Base-by-base conservation (phyloP, 2,113 vertebrate species). In the Cyprinodon tularosa region DNA sequence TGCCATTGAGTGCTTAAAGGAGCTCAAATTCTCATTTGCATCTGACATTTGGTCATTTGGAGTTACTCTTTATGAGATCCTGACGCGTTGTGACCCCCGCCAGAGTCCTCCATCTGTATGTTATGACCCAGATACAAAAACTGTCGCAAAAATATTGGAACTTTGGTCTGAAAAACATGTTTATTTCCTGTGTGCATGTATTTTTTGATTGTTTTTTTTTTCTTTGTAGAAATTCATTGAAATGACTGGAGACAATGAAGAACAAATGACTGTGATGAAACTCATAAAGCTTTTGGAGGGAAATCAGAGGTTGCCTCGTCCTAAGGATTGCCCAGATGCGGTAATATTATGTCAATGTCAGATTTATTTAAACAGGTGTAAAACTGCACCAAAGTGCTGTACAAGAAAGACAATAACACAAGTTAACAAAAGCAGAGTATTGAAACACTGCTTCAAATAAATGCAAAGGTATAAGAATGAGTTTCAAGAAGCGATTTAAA, bases 1-100 rank as follows among this genome's bases (percentile, higher is more conserved):
- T 62, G 97, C 97, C 4, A 91, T 96, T 0, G 97, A 99, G 74
- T 98, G 97, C 84, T 93, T 99, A 62, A 97, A 94, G 86, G 96
- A 97, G 39, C 95, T 89, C 68, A 98, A 97, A 73, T 98, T 98
- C 85, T 98, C 96, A 78, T 98, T 96, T 37, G 87, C 94, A 0
- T 98, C 97, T 0, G 97, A 99, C 9, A 91, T 98, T 36, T 98
- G 97, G 97, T 97, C 97, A 1, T 98, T 99, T 4, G 97, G 96
- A 1, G 96, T 99, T 6, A 96, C 96, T 0, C 85, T 99, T 11
- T 98, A 98, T 59, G 97, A 99, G 90, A 95, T 98, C 65, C 88
- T 99, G 69, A 98, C 96, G 0, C 90, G 84, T 81, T 97, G 97
- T 61, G 95, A 96, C 9, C 62, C 80, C 36, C 88, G 76, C 0